These are phyloP conservation scores for Falco novaeseelandiae DNA, from an alignment of 2,797 vertebrate species.

Conservation along the genomic window DNA sequence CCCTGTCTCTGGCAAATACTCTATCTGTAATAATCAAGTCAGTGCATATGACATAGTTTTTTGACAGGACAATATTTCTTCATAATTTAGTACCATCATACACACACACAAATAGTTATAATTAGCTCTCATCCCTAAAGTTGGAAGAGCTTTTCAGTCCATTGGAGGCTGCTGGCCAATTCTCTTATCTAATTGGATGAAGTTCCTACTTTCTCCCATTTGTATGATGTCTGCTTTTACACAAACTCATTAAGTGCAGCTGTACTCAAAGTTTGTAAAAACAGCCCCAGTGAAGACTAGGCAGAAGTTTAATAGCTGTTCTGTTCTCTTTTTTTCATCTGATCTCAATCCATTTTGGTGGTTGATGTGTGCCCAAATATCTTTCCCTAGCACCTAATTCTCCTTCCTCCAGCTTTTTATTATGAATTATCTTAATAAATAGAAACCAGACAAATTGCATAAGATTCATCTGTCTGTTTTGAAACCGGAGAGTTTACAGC, in stretches of 20 bases:
- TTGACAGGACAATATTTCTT: slow-evolving; percentile 59
- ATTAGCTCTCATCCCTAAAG: slow-evolving; percentile 67
- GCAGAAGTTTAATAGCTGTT: slow-evolving; percentile 27
- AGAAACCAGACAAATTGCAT: slow-evolving; percentile 16
- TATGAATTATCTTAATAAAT: slow-evolving; percentile 6
- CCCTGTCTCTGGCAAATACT: slow-evolving; percentile 15
- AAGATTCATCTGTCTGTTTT: slow-evolving; percentile 6
- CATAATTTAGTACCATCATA: slow-evolving; percentile 45
- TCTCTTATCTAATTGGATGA: slow-evolving; percentile 65
- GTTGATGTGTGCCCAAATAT: background rate
- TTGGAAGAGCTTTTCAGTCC: slow-evolving; percentile 66
- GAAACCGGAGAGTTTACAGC: background rate
- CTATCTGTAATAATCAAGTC: slow-evolving; percentile 43
- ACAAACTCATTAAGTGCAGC: slow-evolving; percentile 72
- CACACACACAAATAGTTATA: slow-evolving; percentile 62
- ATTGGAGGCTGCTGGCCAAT: slow-evolving; percentile 58
- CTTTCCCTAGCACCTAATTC: slow-evolving; percentile 28
- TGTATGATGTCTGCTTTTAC: slow-evolving; percentile 59
- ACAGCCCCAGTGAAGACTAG: slow-evolving; percentile 12
- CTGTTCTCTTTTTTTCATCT: slow-evolving; percentile 32
- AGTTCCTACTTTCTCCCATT: slow-evolving; percentile 58
- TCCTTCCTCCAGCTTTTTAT: background rate
- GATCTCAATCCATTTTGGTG: background rate
- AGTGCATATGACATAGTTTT: slow-evolving; percentile 39
- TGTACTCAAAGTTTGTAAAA: slow-evolving; percentile 61